Conservation (phyloP, 1,140 invertebrate genomes). For the Heliconius hewitsoni region DNA sequence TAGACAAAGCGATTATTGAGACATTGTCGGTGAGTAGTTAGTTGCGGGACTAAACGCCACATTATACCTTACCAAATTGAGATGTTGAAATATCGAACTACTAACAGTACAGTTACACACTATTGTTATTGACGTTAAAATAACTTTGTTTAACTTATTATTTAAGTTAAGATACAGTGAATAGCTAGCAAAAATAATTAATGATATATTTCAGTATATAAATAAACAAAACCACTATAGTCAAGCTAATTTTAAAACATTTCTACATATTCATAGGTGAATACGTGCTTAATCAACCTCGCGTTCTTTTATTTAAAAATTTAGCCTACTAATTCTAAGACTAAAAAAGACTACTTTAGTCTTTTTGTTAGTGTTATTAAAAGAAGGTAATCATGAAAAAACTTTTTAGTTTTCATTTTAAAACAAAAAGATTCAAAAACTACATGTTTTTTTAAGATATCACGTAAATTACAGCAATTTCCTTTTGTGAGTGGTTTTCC, state of each 20-base stretch:
- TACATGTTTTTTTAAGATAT: constrained; percentile 9
- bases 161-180: too few species aligned
- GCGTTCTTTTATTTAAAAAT: constrained; percentile 2
- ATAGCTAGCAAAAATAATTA: too few species aligned
- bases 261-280: neutral
- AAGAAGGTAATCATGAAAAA: constrained; percentile 14
- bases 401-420: constrained; percentile 18
- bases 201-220: neutral
- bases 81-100: too few species aligned
- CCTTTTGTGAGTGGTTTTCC: constrained; percentile 26
- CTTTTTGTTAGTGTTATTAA: constrained; percentile 1
- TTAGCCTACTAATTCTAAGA: constrained; percentile 11
- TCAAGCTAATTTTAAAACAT: neutral
- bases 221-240: neutral
- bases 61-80: too few species aligned
- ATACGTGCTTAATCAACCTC: constrained; percentile 7
- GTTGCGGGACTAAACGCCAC: too few species aligned
- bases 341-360: neutral
- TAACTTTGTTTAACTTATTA: too few species aligned
- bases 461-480: constrained; percentile 24
- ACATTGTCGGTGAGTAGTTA: too few species aligned
- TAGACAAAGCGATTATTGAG: too few species aligned
- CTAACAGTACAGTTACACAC: too few species aligned
- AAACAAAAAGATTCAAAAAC: constrained; percentile 18
- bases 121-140: too few species aligned